Percentiles rank a stretch among this genome's conserved stretches.
These are phyloP conservation scores for Leuciscus idus DNA, from an alignment of 2,113 vertebrate genomes.

Conservation along the genomic window DNA sequence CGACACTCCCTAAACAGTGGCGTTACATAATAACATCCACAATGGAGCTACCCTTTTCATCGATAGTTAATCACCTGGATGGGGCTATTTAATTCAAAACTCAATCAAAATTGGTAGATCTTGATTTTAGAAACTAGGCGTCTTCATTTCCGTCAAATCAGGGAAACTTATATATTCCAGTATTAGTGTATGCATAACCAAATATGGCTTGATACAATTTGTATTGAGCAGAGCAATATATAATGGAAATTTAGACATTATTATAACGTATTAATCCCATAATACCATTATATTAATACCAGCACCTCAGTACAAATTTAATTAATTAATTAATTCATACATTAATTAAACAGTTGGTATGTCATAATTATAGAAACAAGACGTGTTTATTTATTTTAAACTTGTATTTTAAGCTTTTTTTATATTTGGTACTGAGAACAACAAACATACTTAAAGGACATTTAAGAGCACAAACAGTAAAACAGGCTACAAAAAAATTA, in stretches of 20 bases:
- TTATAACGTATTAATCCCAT: no score
- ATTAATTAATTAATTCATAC: background rate
- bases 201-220: background rate
- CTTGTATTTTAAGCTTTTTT: background rate
- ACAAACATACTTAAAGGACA: background rate
- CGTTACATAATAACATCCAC: conserved; percentile 28
- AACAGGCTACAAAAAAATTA: background rate
- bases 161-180: background rate
- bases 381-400: no score
- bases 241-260: background rate
- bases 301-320: background rate
- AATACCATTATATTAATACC: no score
- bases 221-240: background rate
- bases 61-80: conserved; percentile 9
- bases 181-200: background rate
- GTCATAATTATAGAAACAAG: background rate
- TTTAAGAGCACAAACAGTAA: background rate
- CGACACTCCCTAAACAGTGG: conserved; percentile 5
- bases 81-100: background rate
- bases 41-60: background rate
- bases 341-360: background rate
- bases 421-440: background rate
- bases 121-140: background rate
- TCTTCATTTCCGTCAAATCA: background rate
- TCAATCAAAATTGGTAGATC: background rate